Conservation (phyloP, 2,888 invertebrate species). For the Cheilosia urbana region DNA sequence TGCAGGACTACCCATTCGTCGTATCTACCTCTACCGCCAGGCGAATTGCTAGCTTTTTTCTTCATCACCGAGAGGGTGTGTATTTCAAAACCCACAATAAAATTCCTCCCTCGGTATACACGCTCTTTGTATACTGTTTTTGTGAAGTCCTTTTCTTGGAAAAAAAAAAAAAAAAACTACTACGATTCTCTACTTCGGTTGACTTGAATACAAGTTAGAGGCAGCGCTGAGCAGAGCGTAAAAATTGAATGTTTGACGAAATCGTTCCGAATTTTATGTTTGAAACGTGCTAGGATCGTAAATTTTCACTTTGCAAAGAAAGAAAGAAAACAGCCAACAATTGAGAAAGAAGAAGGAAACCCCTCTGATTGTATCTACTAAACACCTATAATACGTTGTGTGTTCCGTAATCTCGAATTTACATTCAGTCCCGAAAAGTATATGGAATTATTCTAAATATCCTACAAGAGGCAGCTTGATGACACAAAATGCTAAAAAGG, state of each 20-base stretch:
- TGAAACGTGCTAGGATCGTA: constrained; percentile 69
- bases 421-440: constrained; percentile 46
- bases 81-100: constrained; percentile 51
- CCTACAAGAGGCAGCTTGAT: background rate
- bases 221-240: constrained; percentile 52
- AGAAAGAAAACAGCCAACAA: constrained; percentile 22
- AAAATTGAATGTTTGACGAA: constrained; percentile 75
- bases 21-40: constrained; percentile 30
- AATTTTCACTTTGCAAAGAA: constrained; percentile 68
- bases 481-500: constrained; percentile 19
- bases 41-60: constrained; percentile 66
- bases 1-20: constrained; percentile 59
- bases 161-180: constrained; percentile 1
- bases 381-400: constrained; percentile 66
- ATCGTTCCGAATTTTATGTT: constrained; percentile 71
- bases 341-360: constrained; percentile 21
- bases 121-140: constrained; percentile 6
- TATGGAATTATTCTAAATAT: constrained; percentile 35
- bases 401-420: constrained; percentile 64
- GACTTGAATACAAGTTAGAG: constrained; percentile 49
- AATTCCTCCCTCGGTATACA: constrained; percentile 18
- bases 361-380: constrained; percentile 66
- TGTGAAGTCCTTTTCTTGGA: constrained; percentile 29
- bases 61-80: constrained; percentile 55
- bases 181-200: constrained; percentile 49